phyloP scores from a whole-genome alignment of 2,797 vertebrate species.

The Eidolon dupreanum region DNA sequence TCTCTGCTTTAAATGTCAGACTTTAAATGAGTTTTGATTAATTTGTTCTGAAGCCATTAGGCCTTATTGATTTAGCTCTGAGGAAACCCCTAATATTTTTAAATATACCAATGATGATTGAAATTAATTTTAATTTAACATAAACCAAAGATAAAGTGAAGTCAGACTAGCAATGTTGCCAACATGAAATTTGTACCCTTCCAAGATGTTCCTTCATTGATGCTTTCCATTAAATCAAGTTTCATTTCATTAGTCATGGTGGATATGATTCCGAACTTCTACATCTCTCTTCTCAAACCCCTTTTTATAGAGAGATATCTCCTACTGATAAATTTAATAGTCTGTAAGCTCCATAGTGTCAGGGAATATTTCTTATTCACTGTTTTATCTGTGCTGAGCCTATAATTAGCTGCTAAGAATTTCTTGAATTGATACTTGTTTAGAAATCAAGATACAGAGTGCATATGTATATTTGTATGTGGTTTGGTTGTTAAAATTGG shows the following conservation, averaged over 20 bases:
- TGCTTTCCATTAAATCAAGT: background rate
- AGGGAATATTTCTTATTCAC: background rate
- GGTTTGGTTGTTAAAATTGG: background rate
- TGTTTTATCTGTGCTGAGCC: background rate
- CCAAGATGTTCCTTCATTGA: background rate
- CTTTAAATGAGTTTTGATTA: slow-evolving; percentile 49
- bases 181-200: background rate
- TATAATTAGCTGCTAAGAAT: background rate
- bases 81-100: slow-evolving; percentile 35
- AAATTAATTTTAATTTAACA: slow-evolving; percentile 47
- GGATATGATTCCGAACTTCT: background rate
- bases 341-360: background rate
- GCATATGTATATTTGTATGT: background rate
- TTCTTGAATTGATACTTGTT: background rate
- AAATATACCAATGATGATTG: background rate
- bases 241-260: background rate
- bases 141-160: slow-evolving; percentile 27
- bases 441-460: background rate
- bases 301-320: background rate
- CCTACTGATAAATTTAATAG: background rate
- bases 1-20: slow-evolving; percentile 40
- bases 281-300: background rate
- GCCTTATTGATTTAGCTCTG: background rate
- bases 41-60: slow-evolving; percentile 40
- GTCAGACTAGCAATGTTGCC: background rate